Percentiles rank a stretch among this genome's conserved stretches.
Conservation (phyloP, 2,888 invertebrate genomes). For the Drosophila lacicola region DNA sequence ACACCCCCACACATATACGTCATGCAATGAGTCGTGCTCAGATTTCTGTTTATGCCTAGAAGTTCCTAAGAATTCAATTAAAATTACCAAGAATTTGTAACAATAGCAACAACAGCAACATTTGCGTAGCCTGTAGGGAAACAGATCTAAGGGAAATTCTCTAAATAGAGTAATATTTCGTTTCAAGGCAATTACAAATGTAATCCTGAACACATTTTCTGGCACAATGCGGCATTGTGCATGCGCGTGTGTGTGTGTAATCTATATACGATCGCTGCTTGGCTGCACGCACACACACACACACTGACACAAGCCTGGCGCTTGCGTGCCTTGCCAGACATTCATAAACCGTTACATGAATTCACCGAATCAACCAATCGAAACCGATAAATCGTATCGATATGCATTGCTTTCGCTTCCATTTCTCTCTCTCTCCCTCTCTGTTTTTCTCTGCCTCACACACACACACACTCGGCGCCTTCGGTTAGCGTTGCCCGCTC, state of each 20-base stretch:
- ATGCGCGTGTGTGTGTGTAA: neutral
- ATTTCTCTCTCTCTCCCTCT: constrained; percentile 10
- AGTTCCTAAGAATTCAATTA: neutral
- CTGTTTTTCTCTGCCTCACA: neutral
- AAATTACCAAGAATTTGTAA: neutral
- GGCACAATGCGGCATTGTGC: neutral
- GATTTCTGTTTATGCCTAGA: constrained; percentile 16
- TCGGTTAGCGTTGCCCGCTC: constrained; percentile 29
- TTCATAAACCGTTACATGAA: constrained; percentile 14
- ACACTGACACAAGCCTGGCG: neutral
- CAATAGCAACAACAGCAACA: constrained; percentile 18
- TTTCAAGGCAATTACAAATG: neutral
- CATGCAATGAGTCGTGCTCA: constrained; percentile 10
- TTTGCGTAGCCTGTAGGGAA: constrained; percentile 2
- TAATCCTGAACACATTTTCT: neutral
- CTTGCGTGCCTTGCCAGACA: constrained; percentile 5
- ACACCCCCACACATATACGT: neutral
- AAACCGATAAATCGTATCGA: constrained; percentile 6
- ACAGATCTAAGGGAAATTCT: neutral
- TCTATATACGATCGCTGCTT: neutral
- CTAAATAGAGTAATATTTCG: neutral
- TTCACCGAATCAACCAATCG: constrained; percentile 6
- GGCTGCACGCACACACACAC: neutral
- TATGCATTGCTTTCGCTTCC: constrained; percentile 15
- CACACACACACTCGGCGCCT: constrained; percentile 11